Percentiles rank a stretch among this genome's conserved stretches.
Conservation (phyloP, 2,888 invertebrate species). For the Piscicola geometra region DNA sequence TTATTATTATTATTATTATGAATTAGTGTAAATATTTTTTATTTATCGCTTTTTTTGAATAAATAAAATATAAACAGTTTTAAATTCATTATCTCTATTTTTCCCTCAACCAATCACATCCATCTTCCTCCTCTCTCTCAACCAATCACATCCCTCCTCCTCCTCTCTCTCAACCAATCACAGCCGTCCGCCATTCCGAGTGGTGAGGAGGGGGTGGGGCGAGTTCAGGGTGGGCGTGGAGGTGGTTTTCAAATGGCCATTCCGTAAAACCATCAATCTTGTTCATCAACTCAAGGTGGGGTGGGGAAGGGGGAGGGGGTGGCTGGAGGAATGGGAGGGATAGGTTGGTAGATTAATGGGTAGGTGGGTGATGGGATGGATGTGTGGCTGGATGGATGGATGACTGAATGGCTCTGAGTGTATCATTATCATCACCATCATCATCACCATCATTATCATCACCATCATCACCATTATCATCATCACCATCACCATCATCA, state of each 20-base stretch:
- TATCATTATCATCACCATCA: constrained; percentile 17
- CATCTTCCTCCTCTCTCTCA: no score
- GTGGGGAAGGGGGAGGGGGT: neutral
- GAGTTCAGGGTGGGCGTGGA: constrained; percentile 17
- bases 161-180: neutral
- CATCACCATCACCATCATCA: constrained; percentile 18
- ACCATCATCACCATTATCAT: constrained; percentile 15
- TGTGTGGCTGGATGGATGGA: neutral
- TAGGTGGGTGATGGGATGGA: neutral
- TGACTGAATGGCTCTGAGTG: no score
- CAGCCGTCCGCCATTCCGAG: constrained; percentile 3
- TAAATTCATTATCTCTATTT: neutral
- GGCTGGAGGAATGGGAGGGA: neutral
- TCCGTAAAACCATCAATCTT: neutral
- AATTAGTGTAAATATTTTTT: neutral
- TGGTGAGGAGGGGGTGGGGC: constrained; percentile 22
- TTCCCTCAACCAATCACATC: no score
- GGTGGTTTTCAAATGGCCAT: constrained; percentile 9
- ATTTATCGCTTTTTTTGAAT: neutral
- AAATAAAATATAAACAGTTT: neutral
- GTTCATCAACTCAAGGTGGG: constrained; percentile 9
- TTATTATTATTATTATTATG: no score
- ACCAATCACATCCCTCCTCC: no score
- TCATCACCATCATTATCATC: constrained; percentile 17
- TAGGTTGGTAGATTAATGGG: neutral